phyloP scores from a whole-genome alignment of 2,113 vertebrate species.

The Hippocampus mohnikei region DNA sequence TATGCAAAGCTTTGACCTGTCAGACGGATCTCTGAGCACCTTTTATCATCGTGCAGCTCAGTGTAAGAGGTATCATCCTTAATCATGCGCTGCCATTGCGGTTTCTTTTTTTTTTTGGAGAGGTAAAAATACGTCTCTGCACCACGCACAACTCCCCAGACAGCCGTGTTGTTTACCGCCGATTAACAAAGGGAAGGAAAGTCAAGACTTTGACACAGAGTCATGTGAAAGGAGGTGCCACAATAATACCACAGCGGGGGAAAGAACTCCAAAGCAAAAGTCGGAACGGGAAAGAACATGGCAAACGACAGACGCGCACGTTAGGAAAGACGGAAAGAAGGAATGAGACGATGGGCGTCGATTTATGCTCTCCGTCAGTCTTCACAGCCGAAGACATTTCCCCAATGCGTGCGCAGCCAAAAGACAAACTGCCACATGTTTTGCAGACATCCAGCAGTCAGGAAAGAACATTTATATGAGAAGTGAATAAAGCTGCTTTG shows the following conservation, averaged over 20 bases:
- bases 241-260: conserved; percentile 50
- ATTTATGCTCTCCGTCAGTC: conserved; percentile 13
- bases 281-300: conserved; percentile 21
- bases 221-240: conserved; percentile 67
- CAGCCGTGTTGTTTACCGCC: conserved; percentile 77
- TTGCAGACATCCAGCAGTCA: neutral
- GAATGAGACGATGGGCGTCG: conserved; percentile 6
- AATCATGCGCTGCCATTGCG: conserved; percentile 62
- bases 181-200: conserved; percentile 77
- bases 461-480: conserved; percentile 1
- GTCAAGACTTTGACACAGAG: conserved; percentile 71
- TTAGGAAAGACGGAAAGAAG: neutral
- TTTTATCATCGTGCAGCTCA: conserved; percentile 71
- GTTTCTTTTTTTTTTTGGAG: conserved; percentile 30
- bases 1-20: conserved; percentile 73
- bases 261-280: conserved; percentile 53
- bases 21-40: conserved; percentile 66
- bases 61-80: conserved; percentile 69
- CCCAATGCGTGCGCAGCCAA: neutral
- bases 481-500: neutral
- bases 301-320: conserved; percentile 14
- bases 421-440: neutral
- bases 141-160: conserved; percentile 69
- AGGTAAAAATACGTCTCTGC: conserved; percentile 70
- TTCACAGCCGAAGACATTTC: conserved; percentile 6